Conservation (phyloP, 2,888 invertebrate genomes). For the Andrena fulva region DNA sequence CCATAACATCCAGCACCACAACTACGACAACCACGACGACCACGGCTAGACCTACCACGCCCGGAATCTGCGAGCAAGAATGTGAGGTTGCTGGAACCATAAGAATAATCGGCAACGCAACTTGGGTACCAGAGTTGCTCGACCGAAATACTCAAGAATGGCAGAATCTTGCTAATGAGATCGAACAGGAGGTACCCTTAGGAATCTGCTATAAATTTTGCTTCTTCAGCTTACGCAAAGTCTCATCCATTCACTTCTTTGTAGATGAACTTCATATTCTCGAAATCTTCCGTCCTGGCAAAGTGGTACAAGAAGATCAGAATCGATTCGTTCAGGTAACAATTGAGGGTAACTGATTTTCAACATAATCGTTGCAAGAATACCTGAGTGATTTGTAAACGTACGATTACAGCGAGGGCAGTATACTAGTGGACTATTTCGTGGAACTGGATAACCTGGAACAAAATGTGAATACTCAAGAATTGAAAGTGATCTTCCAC, state of each 20-base stretch:
- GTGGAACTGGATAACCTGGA: constrained; percentile 92
- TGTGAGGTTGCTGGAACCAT: constrained; percentile 95
- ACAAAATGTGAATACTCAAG: constrained; percentile 85
- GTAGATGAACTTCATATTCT: constrained; percentile 94
- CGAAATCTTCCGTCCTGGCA: constrained; percentile 90
- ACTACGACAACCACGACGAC: constrained; percentile 91
- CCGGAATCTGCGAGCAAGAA: constrained; percentile 91
- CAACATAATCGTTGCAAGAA: background rate
- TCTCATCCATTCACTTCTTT: constrained; percentile 63
- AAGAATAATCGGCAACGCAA: constrained; percentile 90
- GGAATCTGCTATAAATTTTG: background rate
- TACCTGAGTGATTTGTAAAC: background rate
- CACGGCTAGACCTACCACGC: constrained; percentile 90
- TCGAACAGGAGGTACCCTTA: constrained; percentile 90
- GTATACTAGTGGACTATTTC: constrained; percentile 95
- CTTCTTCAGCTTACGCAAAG: background rate
- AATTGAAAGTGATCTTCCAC: constrained; percentile 87
- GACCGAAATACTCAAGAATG: constrained; percentile 95
- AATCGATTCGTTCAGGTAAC: constrained; percentile 92
- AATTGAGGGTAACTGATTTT: background rate
- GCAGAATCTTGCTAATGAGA: constrained; percentile 92
- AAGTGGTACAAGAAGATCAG: constrained; percentile 94
- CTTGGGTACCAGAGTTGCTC: constrained; percentile 93
- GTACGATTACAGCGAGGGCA: constrained; percentile 89
- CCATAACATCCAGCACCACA: constrained; percentile 87